These are phyloP conservation scores for Macrophya annulata DNA, from an alignment of 2,888 invertebrate genomes.

Conservation along the genomic window DNA sequence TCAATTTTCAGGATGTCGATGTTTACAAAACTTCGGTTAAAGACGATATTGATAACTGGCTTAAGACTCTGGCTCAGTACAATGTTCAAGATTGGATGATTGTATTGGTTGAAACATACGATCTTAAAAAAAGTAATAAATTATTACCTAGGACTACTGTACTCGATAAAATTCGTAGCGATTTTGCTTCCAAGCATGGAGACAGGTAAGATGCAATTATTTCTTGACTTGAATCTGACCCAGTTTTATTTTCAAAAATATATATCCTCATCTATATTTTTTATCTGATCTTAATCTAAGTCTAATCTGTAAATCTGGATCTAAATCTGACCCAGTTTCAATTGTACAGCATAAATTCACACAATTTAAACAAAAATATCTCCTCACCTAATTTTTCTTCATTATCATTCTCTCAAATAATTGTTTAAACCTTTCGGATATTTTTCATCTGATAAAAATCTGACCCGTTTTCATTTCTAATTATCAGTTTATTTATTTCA, in stretches of 20 bases:
- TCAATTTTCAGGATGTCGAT: slow-evolving; percentile 90
- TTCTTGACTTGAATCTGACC: slow-evolving; percentile 11
- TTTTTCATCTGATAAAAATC: background rate
- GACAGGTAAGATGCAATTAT: slow-evolving; percentile 80
- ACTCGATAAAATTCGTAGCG: slow-evolving; percentile 95
- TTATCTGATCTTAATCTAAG: background rate
- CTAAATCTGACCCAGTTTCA: slow-evolving; percentile 34
- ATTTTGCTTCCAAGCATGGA: slow-evolving; percentile 95
- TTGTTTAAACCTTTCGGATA: background rate
- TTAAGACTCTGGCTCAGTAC: slow-evolving; percentile 88
- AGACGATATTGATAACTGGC: slow-evolving; percentile 95
- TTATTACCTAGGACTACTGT: slow-evolving; percentile 95
- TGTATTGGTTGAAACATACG: slow-evolving; percentile 94
- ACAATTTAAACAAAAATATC: background rate
- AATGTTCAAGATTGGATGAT: slow-evolving; percentile 96
- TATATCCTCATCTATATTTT: background rate
- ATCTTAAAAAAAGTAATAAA: slow-evolving; percentile 95
- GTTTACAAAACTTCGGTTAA: slow-evolving; percentile 92
- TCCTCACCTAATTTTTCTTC: background rate
- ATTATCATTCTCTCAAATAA: background rate
- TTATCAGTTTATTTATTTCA: background rate
- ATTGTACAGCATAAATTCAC: slow-evolving; percentile 3
- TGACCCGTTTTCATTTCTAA: background rate
- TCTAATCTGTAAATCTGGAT: background rate
- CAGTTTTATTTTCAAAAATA: slow-evolving; percentile 39